Conservation (phyloP, 1,140 invertebrate species). For the Anadara kagoshimensis region DNA sequence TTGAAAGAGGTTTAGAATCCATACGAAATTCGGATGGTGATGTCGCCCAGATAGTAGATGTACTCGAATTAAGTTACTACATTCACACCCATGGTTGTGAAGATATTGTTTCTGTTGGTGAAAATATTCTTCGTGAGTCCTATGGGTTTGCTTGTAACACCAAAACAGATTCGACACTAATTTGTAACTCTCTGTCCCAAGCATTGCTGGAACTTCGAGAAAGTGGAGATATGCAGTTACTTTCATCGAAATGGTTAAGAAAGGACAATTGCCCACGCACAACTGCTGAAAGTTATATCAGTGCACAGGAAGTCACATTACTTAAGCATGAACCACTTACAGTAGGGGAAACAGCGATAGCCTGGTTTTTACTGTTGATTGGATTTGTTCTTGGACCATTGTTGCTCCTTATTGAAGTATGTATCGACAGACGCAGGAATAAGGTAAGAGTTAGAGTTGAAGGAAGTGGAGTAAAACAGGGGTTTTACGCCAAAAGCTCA, state of each 20-base stretch:
- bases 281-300: constrained; percentile 29
- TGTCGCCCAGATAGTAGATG: constrained; percentile 94
- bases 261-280: constrained; percentile 73
- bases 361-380: constrained; percentile 52
- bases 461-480: too few relatives aligned
- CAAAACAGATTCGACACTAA: not conserved
- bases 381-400: constrained; percentile 47
- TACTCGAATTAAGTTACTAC: constrained; percentile 93
- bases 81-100: constrained; percentile 87
- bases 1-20: constrained; percentile 87
- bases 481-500: too few relatives aligned
- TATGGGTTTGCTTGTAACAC: constrained; percentile 85
- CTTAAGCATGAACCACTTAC: constrained; percentile 39
- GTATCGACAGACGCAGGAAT: constrained; percentile 41
- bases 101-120: constrained; percentile 77
- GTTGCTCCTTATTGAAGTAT: constrained; percentile 51
- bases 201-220: constrained; percentile 56
- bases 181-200: constrained; percentile 29
- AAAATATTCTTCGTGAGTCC: constrained; percentile 90
- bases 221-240: constrained; percentile 50
- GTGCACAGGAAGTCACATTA: constrained; percentile 37
- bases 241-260: constrained; percentile 66
- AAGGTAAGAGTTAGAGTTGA: constrained; percentile 27
- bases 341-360: constrained; percentile 47
- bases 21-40: constrained; percentile 80